phyloP scores from a whole-genome alignment of 2,888 invertebrate genomes.

The Cartodere bifasciata region DNA sequence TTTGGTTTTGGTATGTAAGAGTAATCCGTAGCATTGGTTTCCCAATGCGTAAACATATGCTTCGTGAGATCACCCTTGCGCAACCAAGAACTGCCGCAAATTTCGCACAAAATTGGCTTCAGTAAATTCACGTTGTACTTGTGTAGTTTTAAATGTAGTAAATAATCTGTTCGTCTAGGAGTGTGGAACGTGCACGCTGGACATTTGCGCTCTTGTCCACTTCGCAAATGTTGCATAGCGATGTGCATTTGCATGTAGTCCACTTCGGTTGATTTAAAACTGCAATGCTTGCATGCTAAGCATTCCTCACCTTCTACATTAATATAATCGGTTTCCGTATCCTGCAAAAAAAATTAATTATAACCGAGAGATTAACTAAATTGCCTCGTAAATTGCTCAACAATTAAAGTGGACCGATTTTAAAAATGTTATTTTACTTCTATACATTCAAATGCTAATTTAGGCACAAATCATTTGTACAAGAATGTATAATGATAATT shows the following conservation, averaged over 20 bases:
- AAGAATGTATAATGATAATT: no score
- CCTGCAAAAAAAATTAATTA: no score
- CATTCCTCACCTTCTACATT: no score
- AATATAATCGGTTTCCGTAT: no score
- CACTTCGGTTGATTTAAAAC: constrained; percentile 4
- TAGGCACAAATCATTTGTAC: no score
- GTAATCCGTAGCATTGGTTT: neutral
- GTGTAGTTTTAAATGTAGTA: constrained; percentile 10
- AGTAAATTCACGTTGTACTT: constrained; percentile 8
- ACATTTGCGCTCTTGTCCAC: constrained; percentile 9
- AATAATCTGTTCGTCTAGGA: constrained; percentile 7
- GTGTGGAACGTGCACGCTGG: constrained; percentile 10
- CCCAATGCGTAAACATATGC: constrained; percentile 10
- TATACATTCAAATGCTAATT: no score
- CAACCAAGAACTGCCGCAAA: constrained; percentile 10
- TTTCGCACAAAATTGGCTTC: constrained; percentile 9
- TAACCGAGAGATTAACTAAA: no score
- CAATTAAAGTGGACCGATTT: no score
- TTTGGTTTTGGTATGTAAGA: no score
- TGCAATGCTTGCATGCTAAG: no score
- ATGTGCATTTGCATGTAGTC: constrained; percentile 8
- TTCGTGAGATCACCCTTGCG: constrained; percentile 9
- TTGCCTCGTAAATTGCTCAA: no score
- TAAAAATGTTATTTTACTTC: no score
- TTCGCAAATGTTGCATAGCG: constrained; percentile 8